Conservation (phyloP, 2,888 invertebrate genomes). For the Parnassius mnemosyne region DNA sequence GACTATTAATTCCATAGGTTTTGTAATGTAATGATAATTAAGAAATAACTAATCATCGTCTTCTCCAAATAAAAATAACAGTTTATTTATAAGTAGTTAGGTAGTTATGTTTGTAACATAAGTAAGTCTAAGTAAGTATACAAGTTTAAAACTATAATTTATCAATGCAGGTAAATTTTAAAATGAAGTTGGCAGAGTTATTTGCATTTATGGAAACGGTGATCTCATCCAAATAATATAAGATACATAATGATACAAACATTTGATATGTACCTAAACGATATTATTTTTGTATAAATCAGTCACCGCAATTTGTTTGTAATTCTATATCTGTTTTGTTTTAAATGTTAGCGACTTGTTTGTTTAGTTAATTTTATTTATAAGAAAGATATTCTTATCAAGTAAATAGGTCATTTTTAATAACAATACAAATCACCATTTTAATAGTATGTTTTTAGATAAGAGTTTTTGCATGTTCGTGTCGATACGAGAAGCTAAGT, state of each 20-base stretch:
- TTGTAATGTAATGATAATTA: neutral
- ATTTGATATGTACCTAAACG: slow-evolving; percentile 7
- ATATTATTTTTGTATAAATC: neutral
- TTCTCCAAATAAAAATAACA: neutral
- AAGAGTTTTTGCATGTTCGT: too few species aligned
- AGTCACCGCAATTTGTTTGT: slow-evolving; percentile 1
- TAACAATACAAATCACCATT: too few species aligned
- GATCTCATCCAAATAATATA: slow-evolving; percentile 4
- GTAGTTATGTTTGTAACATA: too few species aligned
- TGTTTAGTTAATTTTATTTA: too few species aligned
- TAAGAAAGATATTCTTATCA: too few species aligned
- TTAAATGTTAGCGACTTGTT: too few species aligned
- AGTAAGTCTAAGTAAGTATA: neutral
- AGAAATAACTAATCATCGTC: neutral
- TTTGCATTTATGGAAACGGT: slow-evolving; percentile 6
- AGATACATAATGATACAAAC: neutral
- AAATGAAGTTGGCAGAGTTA: slow-evolving; percentile 2
- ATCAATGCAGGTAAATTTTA: neutral
- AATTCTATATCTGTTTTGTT: neutral
- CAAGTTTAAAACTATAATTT: neutral
- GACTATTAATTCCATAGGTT: neutral
- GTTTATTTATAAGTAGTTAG: too few species aligned
- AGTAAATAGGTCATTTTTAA: too few species aligned
- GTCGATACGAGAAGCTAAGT: too few species aligned
- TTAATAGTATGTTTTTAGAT: too few species aligned